Base-by-base conservation (phyloP, 2,113 vertebrate genomes). In the Toxotes chatareus region DNA sequence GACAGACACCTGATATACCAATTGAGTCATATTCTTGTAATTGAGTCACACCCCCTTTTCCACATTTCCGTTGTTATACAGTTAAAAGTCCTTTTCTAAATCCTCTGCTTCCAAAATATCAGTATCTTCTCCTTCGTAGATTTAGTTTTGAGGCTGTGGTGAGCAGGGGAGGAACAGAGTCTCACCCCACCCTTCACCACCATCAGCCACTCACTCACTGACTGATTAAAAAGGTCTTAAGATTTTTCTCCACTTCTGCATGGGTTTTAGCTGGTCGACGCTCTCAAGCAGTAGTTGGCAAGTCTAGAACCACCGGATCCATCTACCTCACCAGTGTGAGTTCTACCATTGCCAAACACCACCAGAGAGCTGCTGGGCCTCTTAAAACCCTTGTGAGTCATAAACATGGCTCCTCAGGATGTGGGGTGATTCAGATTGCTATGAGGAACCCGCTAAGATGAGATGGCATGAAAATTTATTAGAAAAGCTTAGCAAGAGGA, bases 231-330 rank as follows among this genome's bases (percentile, higher is more conserved):
- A 72, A n/a, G 42, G 49, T 61, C 47, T 47, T 3, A 10, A 63
- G 34, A 57, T 21, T 51, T 72, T 61, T 80, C 59, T 74, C 12
- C 67, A 21, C 57, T 49, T 57, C 16, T 7, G 6, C 2, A 3
- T 42, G 1, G 7, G 23, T 32, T 62, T 76, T 17, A 19, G 93
- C 76, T 0, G 16, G 85, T 36, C 56, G 84, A 81, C 76, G 86
- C 95, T 95, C 96, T 89, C 73, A 77, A 89, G 96, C 96, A 93
- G 91, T 98, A 98, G 98, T 99, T 99, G 98, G 98, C 98, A 99
- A 99, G 97, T 99, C 98, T 99, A 99, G 98, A 99, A 99, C 98
- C 98, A 99, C 98, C 97, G 98, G 98, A 98, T 97, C 97, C 96
- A 93, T 94, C 96, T 97, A 97, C 94, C 95, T 97, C 97, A 99